phyloP scores from a whole-genome alignment of 2,797 vertebrate genomes.

The Aphelocoma californica region DNA sequence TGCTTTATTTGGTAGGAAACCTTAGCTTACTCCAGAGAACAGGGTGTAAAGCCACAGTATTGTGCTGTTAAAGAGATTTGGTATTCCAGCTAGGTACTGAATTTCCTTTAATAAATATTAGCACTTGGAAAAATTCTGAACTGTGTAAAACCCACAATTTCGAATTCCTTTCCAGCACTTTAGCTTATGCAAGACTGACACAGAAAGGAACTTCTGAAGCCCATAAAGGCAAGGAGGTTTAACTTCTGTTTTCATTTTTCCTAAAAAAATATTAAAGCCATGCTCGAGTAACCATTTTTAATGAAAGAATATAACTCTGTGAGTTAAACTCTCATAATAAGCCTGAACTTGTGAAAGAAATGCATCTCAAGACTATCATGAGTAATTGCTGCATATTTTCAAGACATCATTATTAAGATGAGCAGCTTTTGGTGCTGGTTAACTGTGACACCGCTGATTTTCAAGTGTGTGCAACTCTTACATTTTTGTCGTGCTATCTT shows the following conservation, averaged over 20 bases:
- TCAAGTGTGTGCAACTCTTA: not conserved
- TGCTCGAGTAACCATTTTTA: constrained; percentile 15
- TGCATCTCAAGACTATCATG: not conserved
- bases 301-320: constrained; percentile 20
- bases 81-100: not conserved
- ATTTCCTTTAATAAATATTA: constrained; percentile 27
- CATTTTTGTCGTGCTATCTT: not conserved
- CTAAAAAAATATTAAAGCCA: not conserved
- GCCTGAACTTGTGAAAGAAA: constrained; percentile 21
- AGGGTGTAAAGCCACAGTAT: not conserved
- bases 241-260: not conserved
- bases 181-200: not conserved
- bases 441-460: not conserved
- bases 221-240: not conserved
- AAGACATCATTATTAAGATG: not conserved
- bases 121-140: not conserved
- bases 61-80: not conserved
- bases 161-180: not conserved
- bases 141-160: not conserved
- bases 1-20: not conserved
- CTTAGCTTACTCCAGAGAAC: not conserved
- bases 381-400: constrained; percentile 13
- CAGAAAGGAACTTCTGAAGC: not conserved
- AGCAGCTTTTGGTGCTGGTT: not conserved
- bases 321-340: constrained; percentile 4